phyloP scores from a whole-genome alignment of 2,113 vertebrate genomes.

The Pituophis catenifer region DNA sequence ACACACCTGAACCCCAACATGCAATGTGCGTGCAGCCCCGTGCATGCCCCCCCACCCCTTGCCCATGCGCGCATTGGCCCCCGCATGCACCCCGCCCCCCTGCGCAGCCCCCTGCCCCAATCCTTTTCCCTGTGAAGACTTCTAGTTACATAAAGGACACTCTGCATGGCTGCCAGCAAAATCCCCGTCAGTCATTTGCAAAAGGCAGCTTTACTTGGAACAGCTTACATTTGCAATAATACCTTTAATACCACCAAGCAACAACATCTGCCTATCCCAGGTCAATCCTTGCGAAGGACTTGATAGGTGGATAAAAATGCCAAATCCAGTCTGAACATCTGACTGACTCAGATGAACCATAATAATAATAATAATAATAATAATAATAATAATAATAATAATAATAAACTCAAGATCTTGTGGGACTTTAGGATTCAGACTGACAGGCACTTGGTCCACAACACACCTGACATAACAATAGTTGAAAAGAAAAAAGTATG shows the following conservation, averaged over 20 bases:
- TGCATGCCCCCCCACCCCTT: too few species aligned
- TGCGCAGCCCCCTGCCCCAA: too few species aligned
- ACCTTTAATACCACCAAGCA: not conserved
- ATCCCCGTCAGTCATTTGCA: not conserved
- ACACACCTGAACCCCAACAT: too few species aligned
- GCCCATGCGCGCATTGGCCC: too few species aligned
- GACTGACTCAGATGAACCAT: not conserved
- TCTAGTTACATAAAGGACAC: not conserved
- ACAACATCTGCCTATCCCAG: not conserved
- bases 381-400: too few species aligned
- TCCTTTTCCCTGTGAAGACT: not conserved
- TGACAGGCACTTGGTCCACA: too few species aligned
- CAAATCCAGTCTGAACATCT: not conserved
- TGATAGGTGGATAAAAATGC: not conserved
- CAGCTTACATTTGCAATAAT: not conserved
- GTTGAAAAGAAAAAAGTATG: too few species aligned
- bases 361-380: fast-evolving
- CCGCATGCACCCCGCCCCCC: too few species aligned
- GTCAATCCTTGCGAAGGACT: not conserved
- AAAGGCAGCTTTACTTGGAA: not conserved
- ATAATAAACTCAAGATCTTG: too few species aligned
- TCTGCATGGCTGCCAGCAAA: not conserved
- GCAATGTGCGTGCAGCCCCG: too few species aligned
- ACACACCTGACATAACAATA: too few species aligned
- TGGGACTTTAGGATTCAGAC: too few species aligned